These are phyloP conservation scores for Ara ararauna DNA, from an alignment of 2,797 vertebrate genomes.

Conservation along the genomic window DNA sequence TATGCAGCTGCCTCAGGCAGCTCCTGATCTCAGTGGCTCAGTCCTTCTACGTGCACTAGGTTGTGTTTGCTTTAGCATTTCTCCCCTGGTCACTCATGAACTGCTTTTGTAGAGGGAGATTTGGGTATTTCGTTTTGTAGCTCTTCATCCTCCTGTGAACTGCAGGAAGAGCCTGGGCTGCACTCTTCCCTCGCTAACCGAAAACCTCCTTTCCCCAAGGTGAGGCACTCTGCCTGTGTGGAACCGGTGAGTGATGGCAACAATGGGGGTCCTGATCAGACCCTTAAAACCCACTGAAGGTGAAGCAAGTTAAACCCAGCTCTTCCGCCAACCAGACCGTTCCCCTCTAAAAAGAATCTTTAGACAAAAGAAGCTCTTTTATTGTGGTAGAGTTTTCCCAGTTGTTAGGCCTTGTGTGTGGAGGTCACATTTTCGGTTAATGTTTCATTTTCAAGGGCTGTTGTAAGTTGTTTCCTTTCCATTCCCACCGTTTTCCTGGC, in stretches of 20 bases:
- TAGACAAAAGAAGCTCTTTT: not conserved
- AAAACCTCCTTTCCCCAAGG: not conserved
- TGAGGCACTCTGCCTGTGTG: not conserved
- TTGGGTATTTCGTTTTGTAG: not conserved
- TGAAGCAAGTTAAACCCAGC: not conserved
- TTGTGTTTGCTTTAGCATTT: not conserved
- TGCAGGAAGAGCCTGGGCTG: not conserved
- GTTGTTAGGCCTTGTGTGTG: not conserved
- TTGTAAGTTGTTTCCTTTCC: not conserved
- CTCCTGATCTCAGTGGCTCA: not conserved
- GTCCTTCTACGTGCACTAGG: fast-evolving
- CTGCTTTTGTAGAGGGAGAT: not conserved
- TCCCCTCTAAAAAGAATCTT: not conserved
- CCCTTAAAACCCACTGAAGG: not conserved
- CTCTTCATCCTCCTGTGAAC: not conserved
- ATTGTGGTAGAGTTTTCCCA: not conserved
- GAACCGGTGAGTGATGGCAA: fast-evolving
- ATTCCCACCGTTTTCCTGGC: not conserved
- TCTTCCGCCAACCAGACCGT: not conserved
- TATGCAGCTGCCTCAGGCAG: not conserved
- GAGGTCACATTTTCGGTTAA: not conserved
- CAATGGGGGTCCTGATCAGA: not conserved
- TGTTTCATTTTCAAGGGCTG: not conserved
- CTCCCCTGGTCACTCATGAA: not conserved
- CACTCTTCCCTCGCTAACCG: not conserved